phyloP scores from a whole-genome alignment of 2,888 invertebrate genomes.

The Tipula lateralis region DNA sequence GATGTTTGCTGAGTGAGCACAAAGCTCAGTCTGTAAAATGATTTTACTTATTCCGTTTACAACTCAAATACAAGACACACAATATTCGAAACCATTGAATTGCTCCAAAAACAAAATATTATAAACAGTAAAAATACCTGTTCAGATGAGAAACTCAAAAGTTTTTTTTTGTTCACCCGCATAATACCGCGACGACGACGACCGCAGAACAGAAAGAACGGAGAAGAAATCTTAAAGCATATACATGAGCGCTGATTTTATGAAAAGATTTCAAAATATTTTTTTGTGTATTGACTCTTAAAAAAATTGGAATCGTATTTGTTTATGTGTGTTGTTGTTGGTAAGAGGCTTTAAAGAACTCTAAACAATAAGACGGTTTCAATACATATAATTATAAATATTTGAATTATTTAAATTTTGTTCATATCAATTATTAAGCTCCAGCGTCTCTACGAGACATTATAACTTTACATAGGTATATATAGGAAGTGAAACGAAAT shows the following conservation, averaged over 20 bases:
- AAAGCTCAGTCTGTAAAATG: not conserved
- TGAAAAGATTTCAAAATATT: slow-evolving; percentile 26
- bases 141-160: slow-evolving; percentile 3
- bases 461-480: not conserved
- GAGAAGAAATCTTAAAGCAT: not conserved
- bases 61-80: not conserved
- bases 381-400: slow-evolving; percentile 11
- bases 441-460: not conserved
- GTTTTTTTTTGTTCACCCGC: slow-evolving; percentile 26
- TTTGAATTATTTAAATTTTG: slow-evolving; percentile 19
- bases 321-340: not conserved
- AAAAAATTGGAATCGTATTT: slow-evolving; percentile 24
- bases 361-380: slow-evolving; percentile 19
- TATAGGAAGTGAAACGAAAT: not conserved
- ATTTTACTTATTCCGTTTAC: not conserved
- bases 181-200: slow-evolving; percentile 4
- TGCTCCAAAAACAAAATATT: slow-evolving; percentile 1
- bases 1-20: not conserved
- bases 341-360: not conserved
- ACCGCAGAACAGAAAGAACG: not conserved
- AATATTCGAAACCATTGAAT: not conserved
- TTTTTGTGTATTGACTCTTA: slow-evolving; percentile 16
- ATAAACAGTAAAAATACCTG: slow-evolving; percentile 3
- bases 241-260: slow-evolving; percentile 20
- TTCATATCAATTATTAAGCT: slow-evolving; percentile 11